Evolutionary conservation across 37 sponge, comb jelly and placozoan species (phyloP).

Genomic region (Chondrilla cf. caribensis): DNA sequence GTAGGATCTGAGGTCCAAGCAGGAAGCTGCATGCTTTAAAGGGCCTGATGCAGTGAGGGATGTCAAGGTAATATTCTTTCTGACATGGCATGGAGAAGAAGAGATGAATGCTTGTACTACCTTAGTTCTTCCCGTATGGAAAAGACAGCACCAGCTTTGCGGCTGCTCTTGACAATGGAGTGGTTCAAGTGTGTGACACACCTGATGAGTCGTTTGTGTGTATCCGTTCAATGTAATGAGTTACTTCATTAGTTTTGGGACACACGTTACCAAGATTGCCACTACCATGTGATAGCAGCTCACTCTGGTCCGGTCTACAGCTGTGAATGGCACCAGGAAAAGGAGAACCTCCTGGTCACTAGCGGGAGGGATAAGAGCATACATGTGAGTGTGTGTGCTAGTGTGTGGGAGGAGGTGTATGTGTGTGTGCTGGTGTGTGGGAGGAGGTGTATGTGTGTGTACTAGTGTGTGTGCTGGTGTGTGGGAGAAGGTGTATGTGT

Average conservation of each 20-base stretch:
- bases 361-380: conserved; percentile 87
- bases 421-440: background rate
- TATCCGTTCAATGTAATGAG: too few species aligned
- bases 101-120: background rate
- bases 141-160: conserved; percentile 35
- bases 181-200: conserved; percentile 38
- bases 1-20: background rate
- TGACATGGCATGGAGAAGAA: background rate
- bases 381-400: conserved; percentile 37
- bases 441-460: background rate
- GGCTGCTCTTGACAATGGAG: conserved; percentile 72
- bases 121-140: background rate
- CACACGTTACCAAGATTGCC: conserved; percentile 39
- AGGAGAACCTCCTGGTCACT: conserved; percentile 53
- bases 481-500: too few species aligned
- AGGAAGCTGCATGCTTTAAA: background rate
- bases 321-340: conserved; percentile 81
- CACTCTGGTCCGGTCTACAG: conserved; percentile 79
- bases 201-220: too few species aligned
- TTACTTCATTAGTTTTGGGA: conserved; percentile 74
- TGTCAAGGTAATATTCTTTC: conserved; percentile 55
- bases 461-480: too few species aligned
- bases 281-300: conserved; percentile 21
- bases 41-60: conserved; percentile 66
- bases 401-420: conserved; percentile 3